Percentiles rank a stretch among this genome's conserved stretches.
These are phyloP conservation scores for Sarcophaga peregrina DNA, from an alignment of 1,140 invertebrate species.

Conservation along the genomic window DNA sequence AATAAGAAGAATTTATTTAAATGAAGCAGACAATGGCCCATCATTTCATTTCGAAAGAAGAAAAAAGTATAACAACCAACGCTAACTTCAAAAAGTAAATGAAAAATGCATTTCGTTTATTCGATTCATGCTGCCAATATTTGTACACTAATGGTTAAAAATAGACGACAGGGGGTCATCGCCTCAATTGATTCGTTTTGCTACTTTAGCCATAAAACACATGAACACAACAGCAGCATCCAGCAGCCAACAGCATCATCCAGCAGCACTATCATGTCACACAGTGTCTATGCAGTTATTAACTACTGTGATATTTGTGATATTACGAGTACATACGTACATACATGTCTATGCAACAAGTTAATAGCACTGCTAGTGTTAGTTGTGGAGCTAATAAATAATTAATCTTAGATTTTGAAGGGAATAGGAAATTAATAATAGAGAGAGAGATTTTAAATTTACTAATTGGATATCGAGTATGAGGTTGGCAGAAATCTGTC, in stretches of 20 bases:
- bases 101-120: background rate
- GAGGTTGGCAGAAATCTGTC: too few species aligned
- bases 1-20: constrained; percentile 1
- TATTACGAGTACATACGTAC: too few species aligned
- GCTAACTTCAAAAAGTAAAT: background rate
- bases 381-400: background rate
- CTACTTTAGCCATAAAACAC: background rate
- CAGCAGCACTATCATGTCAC: too few species aligned
- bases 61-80: background rate
- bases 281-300: too few species aligned
- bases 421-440: background rate
- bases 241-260: too few species aligned
- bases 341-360: background rate
- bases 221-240: too few species aligned
- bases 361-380: background rate
- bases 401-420: constrained; percentile 13
- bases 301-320: too few species aligned
- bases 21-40: constrained; percentile 30
- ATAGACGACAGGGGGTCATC: constrained; percentile 32
- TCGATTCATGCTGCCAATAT: constrained; percentile 30
- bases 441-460: background rate
- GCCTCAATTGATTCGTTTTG: constrained; percentile 31
- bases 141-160: constrained; percentile 36
- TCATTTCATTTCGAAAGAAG: constrained; percentile 2
- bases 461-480: background rate